Conservation (phyloP, 2,797 vertebrate species). For the Thunnus albacares region DNA sequence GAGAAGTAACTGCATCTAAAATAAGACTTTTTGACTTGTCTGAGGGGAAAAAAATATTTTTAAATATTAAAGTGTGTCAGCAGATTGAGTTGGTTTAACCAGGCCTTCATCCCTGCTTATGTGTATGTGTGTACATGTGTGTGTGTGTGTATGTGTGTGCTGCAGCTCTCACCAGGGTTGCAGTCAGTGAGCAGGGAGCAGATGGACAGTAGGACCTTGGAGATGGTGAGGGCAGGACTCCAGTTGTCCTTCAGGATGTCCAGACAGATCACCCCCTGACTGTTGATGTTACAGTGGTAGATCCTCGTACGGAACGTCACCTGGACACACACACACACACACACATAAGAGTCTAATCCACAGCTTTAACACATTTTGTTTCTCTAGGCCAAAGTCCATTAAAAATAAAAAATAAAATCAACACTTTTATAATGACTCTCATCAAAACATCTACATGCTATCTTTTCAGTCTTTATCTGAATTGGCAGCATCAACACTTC, state of each 20-base stretch:
- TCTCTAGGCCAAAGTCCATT: neutral
- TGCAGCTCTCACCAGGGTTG: conserved; percentile 90
- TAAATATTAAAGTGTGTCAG: neutral
- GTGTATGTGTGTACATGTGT: conserved; percentile 7
- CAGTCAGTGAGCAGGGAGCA: conserved; percentile 97
- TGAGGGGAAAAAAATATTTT: too few species aligned
- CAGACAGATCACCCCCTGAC: conserved; percentile 94
- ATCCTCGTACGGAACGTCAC: conserved; percentile 93
- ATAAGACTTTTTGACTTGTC: too few species aligned
- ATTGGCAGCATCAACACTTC: neutral
- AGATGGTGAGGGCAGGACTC: conserved; percentile 96
- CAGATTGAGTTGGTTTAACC: neutral
- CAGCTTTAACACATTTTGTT: neutral
- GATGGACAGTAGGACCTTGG: conserved; percentile 96
- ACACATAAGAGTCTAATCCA: neutral
- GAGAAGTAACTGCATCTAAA: too few species aligned
- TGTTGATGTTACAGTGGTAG: conserved; percentile 96
- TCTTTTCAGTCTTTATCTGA: neutral
- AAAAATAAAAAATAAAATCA: neutral
- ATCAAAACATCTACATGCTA: neutral
- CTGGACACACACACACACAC: conserved; percentile 48
- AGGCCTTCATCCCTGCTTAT: neutral
- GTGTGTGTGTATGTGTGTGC: neutral
- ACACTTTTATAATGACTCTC: neutral
- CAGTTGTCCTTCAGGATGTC: conserved; percentile 90